phyloP scores from a whole-genome alignment of 2,888 invertebrate genomes.

The Sarcophaga carnaria region DNA sequence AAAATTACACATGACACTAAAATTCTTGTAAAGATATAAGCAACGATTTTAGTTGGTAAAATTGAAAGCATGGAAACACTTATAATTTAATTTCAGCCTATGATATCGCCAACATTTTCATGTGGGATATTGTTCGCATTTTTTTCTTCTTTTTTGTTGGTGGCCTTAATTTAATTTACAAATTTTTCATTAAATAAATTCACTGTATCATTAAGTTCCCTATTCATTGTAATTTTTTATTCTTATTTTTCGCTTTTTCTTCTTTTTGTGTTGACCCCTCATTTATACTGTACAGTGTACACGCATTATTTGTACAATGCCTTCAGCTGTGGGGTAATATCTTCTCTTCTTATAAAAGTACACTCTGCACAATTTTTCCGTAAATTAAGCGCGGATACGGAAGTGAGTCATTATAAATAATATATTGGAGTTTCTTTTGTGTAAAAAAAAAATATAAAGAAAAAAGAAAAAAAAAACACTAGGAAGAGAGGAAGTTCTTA shows the following conservation, averaged over 20 bases:
- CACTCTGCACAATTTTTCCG: conserved; percentile 27
- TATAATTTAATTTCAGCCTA: no score
- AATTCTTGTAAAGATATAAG: no score
- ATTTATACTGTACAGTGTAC: conserved; percentile 1
- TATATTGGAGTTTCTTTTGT: conserved; percentile 62
- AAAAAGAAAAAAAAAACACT: background rate
- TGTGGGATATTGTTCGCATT: background rate
- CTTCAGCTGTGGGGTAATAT: conserved; percentile 34
- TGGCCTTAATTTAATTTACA: conserved; percentile 47
- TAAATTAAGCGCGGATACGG: conserved; percentile 69
- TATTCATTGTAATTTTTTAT: background rate
- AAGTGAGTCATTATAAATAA: conserved; percentile 70
- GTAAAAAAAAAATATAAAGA: background rate
- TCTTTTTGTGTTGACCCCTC: background rate
- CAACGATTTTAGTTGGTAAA: no score
- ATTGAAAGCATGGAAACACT: no score
- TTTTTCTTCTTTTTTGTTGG: background rate
- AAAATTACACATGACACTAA: no score
- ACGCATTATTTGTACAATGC: conserved; percentile 61
- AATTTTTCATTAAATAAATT: conserved; percentile 57
- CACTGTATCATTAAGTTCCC: conserved; percentile 44
- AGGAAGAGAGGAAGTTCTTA: conserved; percentile 56
- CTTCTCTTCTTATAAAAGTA: background rate
- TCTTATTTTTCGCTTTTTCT: background rate
- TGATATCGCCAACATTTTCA: background rate